A percentile compares a stretch with the other conserved stretches of the same genome.
Conservation (phyloP, 2,888 invertebrate genomes). For the Pegoplata infirma region DNA sequence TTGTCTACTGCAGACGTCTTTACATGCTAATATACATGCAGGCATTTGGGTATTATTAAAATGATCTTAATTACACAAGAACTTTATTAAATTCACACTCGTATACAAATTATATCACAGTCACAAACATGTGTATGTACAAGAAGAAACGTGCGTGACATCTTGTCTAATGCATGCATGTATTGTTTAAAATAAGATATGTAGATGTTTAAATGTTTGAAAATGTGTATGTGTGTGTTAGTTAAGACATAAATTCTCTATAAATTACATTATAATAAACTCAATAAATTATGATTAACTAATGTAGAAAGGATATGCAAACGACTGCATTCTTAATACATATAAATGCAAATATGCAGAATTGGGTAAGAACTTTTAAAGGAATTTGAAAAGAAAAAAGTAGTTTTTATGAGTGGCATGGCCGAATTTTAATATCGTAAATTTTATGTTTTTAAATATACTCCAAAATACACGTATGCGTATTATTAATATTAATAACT, state of each 20-base stretch:
- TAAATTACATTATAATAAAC: slow-evolving; percentile 59
- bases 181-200: too few species aligned
- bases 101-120: too few species aligned
- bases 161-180: slow-evolving; percentile 12
- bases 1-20: slow-evolving; percentile 38
- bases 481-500: too few species aligned
- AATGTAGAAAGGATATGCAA: slow-evolving; percentile 53
- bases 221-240: too few species aligned
- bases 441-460: too few species aligned
- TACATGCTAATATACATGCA: slow-evolving; percentile 25
- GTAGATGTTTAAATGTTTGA: too few species aligned
- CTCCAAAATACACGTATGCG: too few species aligned
- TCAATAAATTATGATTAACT: slow-evolving; percentile 62
- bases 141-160: slow-evolving; percentile 10
- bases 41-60: slow-evolving; percentile 44
- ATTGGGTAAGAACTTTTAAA: too few species aligned
- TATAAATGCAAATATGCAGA: slow-evolving; percentile 8
- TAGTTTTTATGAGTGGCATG: too few species aligned
- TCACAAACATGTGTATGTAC: too few species aligned
- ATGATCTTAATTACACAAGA: slow-evolving; percentile 37
- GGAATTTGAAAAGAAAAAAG: too few species aligned
- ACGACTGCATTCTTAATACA: slow-evolving; percentile 43
- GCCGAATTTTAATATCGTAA: too few species aligned
- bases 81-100: slow-evolving; percentile 50
- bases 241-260: slow-evolving; percentile 41